These are phyloP conservation scores for Oreonectes daqikongensis DNA, from an alignment of 2,797 vertebrate genomes.

Conservation along the genomic window DNA sequence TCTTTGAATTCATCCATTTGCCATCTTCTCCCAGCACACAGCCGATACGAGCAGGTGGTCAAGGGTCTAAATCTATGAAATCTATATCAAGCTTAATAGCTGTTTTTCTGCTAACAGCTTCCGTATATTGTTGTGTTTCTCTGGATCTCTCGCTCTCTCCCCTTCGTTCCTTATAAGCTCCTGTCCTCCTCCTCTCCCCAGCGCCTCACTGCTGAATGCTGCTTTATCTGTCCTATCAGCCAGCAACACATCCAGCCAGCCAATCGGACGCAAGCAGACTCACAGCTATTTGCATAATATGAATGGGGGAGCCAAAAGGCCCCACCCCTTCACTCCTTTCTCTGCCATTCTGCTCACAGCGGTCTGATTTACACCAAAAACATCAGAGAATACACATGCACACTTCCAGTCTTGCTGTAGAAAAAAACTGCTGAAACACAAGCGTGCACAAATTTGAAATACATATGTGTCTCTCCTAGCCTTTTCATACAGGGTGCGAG, in stretches of 20 bases:
- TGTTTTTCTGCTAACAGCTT: constrained; percentile 28
- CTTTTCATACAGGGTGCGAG: not conserved
- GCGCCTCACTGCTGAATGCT: constrained; percentile 62
- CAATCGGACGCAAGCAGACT: constrained; percentile 70
- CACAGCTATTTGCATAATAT: constrained; percentile 77
- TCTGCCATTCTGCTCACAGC: constrained; percentile 50
- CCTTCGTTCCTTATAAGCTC: constrained; percentile 46
- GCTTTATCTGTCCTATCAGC: constrained; percentile 66
- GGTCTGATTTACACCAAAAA: constrained; percentile 39
- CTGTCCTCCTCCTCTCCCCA: constrained; percentile 64
- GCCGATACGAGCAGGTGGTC: not conserved
- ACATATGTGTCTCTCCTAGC: too few species aligned
- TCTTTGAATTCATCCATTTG: not conserved
- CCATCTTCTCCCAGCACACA: not conserved
- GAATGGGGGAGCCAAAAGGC: constrained; percentile 61
- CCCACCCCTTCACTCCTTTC: constrained; percentile 55
- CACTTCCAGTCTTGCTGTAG: not conserved
- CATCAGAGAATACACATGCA: constrained; percentile 29
- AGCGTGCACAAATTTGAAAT: too few species aligned
- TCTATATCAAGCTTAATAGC: not conserved
- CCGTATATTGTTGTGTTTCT: constrained; percentile 45
- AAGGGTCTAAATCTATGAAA: not conserved
- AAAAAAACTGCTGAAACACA: constrained; percentile 11
- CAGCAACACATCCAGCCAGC: constrained; percentile 66
- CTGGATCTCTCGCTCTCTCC: constrained; percentile 5